Evolutionary conservation across 2,797 vertebrate genomes (phyloP), one percentile per base, ranked within the genome.

Genomic region (Poeciliopsis paucimaculata): DNA sequence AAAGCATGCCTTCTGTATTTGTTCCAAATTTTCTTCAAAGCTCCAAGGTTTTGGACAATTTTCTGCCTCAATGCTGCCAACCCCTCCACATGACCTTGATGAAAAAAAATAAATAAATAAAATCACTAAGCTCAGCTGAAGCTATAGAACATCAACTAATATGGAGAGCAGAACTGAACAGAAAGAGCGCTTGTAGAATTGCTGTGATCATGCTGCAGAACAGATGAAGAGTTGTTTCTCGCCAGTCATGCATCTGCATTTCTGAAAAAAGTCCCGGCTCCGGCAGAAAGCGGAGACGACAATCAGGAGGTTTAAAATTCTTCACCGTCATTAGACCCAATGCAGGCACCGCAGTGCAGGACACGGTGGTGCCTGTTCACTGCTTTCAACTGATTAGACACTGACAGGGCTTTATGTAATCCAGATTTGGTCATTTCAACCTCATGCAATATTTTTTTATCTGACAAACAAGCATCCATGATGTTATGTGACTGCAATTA

Each of bases 331-430:
- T 90, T 86, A 79, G 84, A 82, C 41, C 62, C 84, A 64, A 85
- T 87, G 82, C 76, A 75, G 72, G 13, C 43, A 73, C 78, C 4
- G 0, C 72, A 62, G 77, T 47, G 72, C 78, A 75, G 79, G 83
- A 84, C 77, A 53, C 81, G 31, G 75, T 26, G 45, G 77, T 77
- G 86, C 75, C 86, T 79, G 88, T 86, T 84, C 79, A 34, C 80
- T 85, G 86, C 91, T 94, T 85, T 94, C 87, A 87, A 45, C 88
- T 94, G 91, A 94, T 95, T 93, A 91, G 82, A 93, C 87, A 84
- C 72, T 82, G 68, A 84, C 88, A 87, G 79, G 74, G 88, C 73
- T 92, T 94, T 94, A 90, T 84, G 91, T 94, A 93, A 95, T 94
- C 94, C 93, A 83, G 88, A 93, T 93, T 91, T 91, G 86, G 81